A percentile compares a stretch with the other conserved stretches of the same genome.
Conservation (phyloP, 2,888 invertebrate genomes). For the Notocelia uddmanniana region DNA sequence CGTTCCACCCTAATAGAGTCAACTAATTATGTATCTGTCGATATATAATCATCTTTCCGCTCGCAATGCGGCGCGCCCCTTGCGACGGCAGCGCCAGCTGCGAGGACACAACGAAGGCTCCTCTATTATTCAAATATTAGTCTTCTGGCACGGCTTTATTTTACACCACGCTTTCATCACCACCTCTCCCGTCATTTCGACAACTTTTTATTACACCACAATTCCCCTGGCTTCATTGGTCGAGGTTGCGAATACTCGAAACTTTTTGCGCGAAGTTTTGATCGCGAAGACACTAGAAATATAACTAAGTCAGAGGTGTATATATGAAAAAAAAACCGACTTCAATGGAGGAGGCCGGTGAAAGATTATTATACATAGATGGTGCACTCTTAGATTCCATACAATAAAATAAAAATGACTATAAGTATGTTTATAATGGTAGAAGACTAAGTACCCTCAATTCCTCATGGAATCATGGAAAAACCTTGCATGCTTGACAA, state of each 20-base stretch:
- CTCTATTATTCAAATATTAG: conserved; percentile 59
- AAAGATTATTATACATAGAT: no score
- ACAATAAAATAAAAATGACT: no score
- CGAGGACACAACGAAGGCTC: conserved; percentile 45
- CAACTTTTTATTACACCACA: conserved; percentile 43
- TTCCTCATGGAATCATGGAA: no score
- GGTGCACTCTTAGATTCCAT: no score
- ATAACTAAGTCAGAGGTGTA: no score
- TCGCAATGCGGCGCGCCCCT: neutral
- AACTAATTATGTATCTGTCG: neutral
- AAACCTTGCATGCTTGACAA: no score
- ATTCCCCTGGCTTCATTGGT: conserved; percentile 29
- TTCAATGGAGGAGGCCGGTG: no score
- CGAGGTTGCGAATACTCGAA: conserved; percentile 19
- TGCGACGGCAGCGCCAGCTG: conserved; percentile 40
- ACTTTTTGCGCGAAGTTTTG: conserved; percentile 15
- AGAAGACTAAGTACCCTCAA: no score
- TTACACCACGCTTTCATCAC: conserved; percentile 48
- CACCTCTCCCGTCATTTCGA: conserved; percentile 28
- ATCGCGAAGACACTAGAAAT: neutral
- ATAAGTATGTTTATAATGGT: no score
- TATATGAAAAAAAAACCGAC: no score
- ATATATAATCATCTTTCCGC: neutral
- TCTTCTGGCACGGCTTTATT: conserved; percentile 57
- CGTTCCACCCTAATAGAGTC: no score